A percentile compares a stretch with the other conserved stretches of the same genome.
phyloP scores from a whole-genome alignment of 2,797 vertebrate genomes.

The Holocentrus rufus region DNA sequence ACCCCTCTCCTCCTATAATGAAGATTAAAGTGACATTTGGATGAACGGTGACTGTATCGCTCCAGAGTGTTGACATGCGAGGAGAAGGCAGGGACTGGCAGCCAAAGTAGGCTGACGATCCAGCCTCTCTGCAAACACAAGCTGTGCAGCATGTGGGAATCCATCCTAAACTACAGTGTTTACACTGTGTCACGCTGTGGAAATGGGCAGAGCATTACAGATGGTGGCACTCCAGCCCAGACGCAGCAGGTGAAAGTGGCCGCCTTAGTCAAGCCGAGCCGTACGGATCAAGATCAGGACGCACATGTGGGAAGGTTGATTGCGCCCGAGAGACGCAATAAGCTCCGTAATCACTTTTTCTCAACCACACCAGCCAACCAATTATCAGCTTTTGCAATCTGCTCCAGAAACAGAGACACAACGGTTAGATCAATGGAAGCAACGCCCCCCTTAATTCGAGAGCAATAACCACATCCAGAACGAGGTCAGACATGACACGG shows the following conservation, averaged over 20 bases:
- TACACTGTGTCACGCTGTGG: constrained; percentile 59
- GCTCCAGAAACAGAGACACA: constrained; percentile 44
- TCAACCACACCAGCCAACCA: constrained; percentile 35
- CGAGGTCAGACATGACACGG: constrained; percentile 25
- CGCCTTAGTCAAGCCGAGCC: constrained; percentile 50
- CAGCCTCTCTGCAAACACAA: constrained; percentile 72
- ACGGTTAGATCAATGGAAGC: constrained; percentile 22
- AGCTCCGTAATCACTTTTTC: constrained; percentile 63
- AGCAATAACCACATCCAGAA: constrained; percentile 39
- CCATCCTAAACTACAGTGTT: constrained; percentile 62
- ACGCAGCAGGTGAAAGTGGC: constrained; percentile 57
- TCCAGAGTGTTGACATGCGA: constrained; percentile 50
- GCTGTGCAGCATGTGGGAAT: constrained; percentile 69
- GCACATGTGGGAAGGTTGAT: constrained; percentile 50
- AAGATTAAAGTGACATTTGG: constrained; percentile 71
- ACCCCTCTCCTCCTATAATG: constrained; percentile 55
- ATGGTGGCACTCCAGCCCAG: constrained; percentile 51
- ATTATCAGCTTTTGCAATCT: constrained; percentile 53
- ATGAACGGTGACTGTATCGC: constrained; percentile 48
- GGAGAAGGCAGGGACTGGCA: constrained; percentile 41
- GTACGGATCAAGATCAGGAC: constrained; percentile 48
- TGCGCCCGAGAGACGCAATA: constrained; percentile 55
- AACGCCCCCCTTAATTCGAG: constrained; percentile 9
- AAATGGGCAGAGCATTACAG: constrained; percentile 57
- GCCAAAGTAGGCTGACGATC: constrained; percentile 59